phyloP scores from a whole-genome alignment of 2,797 vertebrate genomes.

The Crypturellus tataupa region DNA sequence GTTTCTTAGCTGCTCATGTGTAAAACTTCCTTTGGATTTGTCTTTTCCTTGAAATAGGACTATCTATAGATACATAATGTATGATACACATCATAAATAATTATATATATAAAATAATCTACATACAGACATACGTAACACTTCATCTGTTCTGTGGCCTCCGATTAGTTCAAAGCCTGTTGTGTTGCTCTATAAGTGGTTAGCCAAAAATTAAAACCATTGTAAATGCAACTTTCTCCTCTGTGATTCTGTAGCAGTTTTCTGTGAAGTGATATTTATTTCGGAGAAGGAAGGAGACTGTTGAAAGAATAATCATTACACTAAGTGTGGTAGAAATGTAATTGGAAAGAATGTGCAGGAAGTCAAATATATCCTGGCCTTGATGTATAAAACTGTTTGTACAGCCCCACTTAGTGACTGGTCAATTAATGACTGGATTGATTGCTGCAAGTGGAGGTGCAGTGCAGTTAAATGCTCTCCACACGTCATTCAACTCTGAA shows the following conservation, averaged over 20 bases:
- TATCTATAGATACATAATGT: not conserved
- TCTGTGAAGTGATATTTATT: not conserved
- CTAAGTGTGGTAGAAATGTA: slow-evolving; percentile 13
- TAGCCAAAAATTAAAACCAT: not conserved
- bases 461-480: not conserved
- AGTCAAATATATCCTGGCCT: not conserved
- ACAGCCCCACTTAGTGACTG: not conserved
- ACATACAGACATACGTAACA: not conserved
- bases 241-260: not conserved
- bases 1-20: not conserved
- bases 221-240: not conserved
- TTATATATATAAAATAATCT: not conserved
- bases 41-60: not conserved
- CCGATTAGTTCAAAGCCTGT: not conserved
- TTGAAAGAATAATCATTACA: not conserved
- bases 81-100: not conserved
- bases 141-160: accelerated
- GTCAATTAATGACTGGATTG: slow-evolving; percentile 23
- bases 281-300: not conserved
- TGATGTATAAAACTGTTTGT: not conserved
- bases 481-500: not conserved
- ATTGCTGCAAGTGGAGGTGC: not conserved
- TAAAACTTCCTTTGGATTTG: not conserved
- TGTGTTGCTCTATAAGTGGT: not conserved
- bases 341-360: not conserved